A percentile compares a stretch with the other conserved stretches of the same genome.
Evolutionary conservation across 2,113 vertebrate species (phyloP).

Genomic region (Ictidomys tridecemlineatus): DNA sequence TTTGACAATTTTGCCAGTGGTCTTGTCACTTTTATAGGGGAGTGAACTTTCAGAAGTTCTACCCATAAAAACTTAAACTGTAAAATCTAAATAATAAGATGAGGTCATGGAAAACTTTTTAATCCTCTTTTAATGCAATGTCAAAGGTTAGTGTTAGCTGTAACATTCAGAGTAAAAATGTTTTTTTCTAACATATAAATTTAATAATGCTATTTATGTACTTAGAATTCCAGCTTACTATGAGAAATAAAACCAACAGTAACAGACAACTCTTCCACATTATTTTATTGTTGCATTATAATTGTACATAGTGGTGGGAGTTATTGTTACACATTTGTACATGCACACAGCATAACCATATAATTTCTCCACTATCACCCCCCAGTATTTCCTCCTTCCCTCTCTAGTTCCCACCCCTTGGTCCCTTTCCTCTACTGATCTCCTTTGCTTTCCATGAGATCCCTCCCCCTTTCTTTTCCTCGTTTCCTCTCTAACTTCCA

Average conservation of each 20-base stretch:
- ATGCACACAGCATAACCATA: no score
- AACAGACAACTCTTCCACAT: not conserved
- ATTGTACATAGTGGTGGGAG: no score
- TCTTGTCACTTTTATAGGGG: not conserved
- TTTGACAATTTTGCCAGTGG: not conserved
- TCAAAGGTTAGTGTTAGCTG: not conserved
- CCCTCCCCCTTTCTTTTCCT: no score
- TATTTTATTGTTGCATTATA: no score
- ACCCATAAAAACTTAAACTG: not conserved
- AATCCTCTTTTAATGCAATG: not conserved
- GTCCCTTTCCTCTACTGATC: no score
- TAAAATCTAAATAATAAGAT: constrained; percentile 15
- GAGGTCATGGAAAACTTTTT: constrained; percentile 1
- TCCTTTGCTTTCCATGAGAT: no score
- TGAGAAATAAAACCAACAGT: not conserved
- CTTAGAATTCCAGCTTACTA: not conserved
- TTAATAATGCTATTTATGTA: not conserved
- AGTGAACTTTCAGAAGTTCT: not conserved
- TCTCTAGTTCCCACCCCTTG: no score
- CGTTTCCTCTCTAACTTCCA: no score
- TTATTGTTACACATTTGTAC: no score
- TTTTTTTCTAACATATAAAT: not conserved
- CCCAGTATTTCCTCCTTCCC: no score
- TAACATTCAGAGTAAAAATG: not conserved
- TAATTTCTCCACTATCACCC: no score